Conservation (phyloP, 2,113 vertebrate genomes). For the Phaethornis superciliosus region DNA sequence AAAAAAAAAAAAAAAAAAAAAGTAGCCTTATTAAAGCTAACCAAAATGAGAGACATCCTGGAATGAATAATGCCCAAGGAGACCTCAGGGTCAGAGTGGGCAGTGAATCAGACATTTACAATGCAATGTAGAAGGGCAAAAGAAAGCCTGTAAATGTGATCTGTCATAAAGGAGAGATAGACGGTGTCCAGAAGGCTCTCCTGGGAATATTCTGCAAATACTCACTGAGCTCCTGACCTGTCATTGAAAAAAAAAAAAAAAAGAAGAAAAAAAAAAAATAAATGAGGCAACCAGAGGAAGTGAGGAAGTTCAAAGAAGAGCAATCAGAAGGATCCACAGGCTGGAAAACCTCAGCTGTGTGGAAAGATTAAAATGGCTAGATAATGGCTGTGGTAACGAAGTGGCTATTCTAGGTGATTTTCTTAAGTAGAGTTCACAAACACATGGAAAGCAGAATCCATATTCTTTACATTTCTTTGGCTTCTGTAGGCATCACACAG, state of each 20-base stretch:
- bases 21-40: background rate
- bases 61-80: slow-evolving; percentile 45
- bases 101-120: slow-evolving; percentile 18
- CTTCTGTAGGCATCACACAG: background rate
- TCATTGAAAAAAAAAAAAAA: background rate
- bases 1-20: background rate
- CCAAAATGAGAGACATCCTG: background rate
- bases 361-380: background rate
- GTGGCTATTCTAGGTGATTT: background rate
- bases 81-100: slow-evolving; percentile 48
- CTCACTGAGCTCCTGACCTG: background rate
- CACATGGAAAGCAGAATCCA: background rate
- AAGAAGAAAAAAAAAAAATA: background rate
- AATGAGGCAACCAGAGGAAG: background rate
- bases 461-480: background rate
- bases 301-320: slow-evolving; percentile 22
- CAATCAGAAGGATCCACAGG: background rate
- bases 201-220: background rate
- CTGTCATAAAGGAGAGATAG: slow-evolving; percentile 12
- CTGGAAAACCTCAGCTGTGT: background rate
- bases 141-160: slow-evolving; percentile 18
- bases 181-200: background rate
- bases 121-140: slow-evolving; percentile 29
- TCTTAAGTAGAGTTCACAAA: background rate
- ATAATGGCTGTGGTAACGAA: background rate